phyloP scores from a whole-genome alignment of 2,888 invertebrate genomes.

The Ectobius pallidus region DNA sequence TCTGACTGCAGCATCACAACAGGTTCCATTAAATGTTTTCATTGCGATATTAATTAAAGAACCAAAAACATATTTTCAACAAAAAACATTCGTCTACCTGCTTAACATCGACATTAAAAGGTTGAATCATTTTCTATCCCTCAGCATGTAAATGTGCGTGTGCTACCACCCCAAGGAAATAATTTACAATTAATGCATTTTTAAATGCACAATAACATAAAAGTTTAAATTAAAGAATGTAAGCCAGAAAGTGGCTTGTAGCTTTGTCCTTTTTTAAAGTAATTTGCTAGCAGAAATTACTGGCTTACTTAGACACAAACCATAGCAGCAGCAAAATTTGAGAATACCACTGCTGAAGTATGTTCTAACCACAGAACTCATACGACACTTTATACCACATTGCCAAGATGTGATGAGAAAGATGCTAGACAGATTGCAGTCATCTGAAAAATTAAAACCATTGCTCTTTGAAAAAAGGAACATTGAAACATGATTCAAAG shows the following conservation, averaged over 20 bases:
- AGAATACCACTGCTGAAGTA: not conserved
- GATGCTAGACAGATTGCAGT: not conserved
- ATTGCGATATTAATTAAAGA: no score
- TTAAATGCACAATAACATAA: conserved; percentile 23
- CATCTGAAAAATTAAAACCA: no score
- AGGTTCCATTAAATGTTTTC: no score
- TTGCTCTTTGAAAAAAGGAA: no score
- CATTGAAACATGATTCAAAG: no score
- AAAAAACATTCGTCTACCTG: not conserved
- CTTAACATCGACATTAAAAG: conserved; percentile 1
- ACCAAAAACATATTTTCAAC: not conserved
- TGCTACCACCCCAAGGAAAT: conserved; percentile 18
- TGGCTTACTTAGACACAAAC: not conserved
- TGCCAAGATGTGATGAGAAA: conserved; percentile 6
- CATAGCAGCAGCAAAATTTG: not conserved
- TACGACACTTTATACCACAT: not conserved
- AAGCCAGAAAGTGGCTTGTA: not conserved
- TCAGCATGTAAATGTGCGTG: conserved; percentile 16
- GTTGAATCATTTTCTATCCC: conserved; percentile 5
- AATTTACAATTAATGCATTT: conserved; percentile 26
- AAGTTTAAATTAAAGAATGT: not conserved
- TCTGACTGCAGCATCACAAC: no score
- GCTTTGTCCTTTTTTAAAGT: conserved; percentile 2
- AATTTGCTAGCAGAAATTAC: conserved; percentile 8
- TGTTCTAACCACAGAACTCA: not conserved